phyloP scores from a whole-genome alignment of 1,140 invertebrate species.

The Bombus haemorrhoidalis region DNA sequence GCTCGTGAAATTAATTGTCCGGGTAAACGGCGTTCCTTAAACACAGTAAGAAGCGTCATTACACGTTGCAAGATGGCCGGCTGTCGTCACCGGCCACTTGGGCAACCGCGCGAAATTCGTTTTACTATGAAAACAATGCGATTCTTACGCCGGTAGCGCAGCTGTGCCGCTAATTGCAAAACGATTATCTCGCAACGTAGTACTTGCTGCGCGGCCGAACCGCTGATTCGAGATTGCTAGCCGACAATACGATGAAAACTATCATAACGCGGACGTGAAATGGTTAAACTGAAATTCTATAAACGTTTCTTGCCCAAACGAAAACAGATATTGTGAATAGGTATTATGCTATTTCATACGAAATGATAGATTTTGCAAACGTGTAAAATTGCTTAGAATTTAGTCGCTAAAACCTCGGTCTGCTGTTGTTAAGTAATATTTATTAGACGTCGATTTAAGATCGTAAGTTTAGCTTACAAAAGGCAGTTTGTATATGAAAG shows the following conservation, averaged over 20 bases:
- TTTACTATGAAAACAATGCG: constrained; percentile 66
- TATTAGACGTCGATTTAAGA: not conserved
- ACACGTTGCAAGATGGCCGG: constrained; percentile 56
- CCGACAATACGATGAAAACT: not conserved
- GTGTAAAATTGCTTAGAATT: not conserved
- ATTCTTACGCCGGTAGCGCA: constrained; percentile 59
- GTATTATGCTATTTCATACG: not conserved
- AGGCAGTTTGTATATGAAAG: too few relatives aligned
- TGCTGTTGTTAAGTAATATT: too few relatives aligned
- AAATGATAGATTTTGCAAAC: not conserved
- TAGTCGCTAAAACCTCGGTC: not conserved
- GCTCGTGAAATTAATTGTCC: constrained; percentile 59
- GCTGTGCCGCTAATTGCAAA: constrained; percentile 63
- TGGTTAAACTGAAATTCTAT: not conserved
- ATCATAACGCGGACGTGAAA: not conserved
- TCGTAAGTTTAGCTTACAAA: not conserved
- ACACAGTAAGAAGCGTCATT: constrained; percentile 61
- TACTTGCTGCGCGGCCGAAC: not conserved
- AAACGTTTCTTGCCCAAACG: not conserved
- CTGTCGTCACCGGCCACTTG: constrained; percentile 62
- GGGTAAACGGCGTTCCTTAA: constrained; percentile 57
- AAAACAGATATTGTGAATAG: not conserved
- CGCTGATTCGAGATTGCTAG: constrained; percentile 18
- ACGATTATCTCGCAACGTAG: constrained; percentile 63
- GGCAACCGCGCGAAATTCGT: constrained; percentile 62